phyloP scores from a whole-genome alignment of 2,888 invertebrate species.

The Ectemnius lituratus region DNA sequence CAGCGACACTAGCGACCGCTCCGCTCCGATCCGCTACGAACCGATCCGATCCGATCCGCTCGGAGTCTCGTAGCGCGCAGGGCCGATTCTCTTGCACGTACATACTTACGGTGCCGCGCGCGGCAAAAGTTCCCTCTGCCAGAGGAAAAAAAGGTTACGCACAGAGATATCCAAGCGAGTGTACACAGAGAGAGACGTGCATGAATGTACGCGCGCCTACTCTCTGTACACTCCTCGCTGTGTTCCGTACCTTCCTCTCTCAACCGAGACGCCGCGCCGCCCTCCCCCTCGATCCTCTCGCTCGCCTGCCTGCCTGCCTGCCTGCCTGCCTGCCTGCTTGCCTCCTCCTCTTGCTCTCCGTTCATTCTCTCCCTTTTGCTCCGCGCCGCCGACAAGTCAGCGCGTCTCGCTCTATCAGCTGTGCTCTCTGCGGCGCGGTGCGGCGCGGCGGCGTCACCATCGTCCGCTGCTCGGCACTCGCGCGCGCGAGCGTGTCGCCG shows the following conservation, averaged over 20 bases:
- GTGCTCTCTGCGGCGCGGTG: not conserved
- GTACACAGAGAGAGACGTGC: no score
- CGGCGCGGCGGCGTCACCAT: no score
- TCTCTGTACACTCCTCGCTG: conserved; percentile 21
- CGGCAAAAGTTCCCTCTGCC: conserved; percentile 63
- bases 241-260: not conserved
- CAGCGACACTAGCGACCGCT: conserved; percentile 66
- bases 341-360: no score
- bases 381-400: not conserved
- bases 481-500: not conserved
- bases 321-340: no score
- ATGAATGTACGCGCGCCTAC: not conserved
- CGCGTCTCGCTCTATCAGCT: not conserved
- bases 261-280: not conserved
- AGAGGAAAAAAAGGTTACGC: conserved; percentile 50
- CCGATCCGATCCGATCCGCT: no score
- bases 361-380: conserved; percentile 9
- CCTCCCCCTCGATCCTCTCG: not conserved
- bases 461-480: not conserved
- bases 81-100: conserved; percentile 41
- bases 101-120: conserved; percentile 26
- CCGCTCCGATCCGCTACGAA: no score
- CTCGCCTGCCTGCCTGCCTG: no score
- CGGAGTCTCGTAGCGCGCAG: conserved; percentile 1
- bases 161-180: conserved; percentile 39